Percentiles rank a stretch among this genome's conserved stretches.
Conservation (phyloP, 2,888 invertebrate genomes). For the Tridacna gigas region DNA sequence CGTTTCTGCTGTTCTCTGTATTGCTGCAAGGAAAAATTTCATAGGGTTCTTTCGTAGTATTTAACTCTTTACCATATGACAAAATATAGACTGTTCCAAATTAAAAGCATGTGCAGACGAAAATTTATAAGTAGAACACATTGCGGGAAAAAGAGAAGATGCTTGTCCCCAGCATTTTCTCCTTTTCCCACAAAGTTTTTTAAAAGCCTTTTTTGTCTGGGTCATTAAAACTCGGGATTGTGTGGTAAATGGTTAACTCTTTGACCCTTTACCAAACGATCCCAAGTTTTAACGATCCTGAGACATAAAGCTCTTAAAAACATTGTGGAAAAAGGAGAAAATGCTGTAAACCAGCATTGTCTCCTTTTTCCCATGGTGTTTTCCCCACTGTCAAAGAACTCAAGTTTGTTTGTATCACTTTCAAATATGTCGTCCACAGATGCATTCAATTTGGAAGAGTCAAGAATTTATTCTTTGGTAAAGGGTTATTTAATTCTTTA, state of each 20-base stretch:
- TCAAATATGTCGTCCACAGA: neutral
- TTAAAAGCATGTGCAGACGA: neutral
- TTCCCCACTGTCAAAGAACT: neutral
- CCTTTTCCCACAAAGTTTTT: neutral
- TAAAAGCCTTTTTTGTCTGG: neutral
- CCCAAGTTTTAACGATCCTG: neutral
- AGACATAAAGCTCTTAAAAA: neutral
- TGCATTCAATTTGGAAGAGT: neutral
- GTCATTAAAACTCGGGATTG: neutral
- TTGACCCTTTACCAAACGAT: neutral
- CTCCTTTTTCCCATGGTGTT: neutral
- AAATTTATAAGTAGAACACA: neutral
- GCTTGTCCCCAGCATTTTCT: neutral
- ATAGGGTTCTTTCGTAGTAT: neutral
- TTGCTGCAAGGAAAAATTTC: constrained; percentile 63
- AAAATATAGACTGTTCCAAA: neutral
- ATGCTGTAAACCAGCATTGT: neutral
- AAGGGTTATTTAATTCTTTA: neutral
- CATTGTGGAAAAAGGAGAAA: neutral
- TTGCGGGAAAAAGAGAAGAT: neutral
- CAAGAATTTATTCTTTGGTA: neutral
- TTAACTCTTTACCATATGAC: neutral
- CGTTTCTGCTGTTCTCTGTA: constrained; percentile 72
- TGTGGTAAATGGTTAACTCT: neutral
- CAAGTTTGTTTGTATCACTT: neutral